Conservation (phyloP, 2,797 vertebrate genomes). For the Enteromius thamalakanensis region DNA sequence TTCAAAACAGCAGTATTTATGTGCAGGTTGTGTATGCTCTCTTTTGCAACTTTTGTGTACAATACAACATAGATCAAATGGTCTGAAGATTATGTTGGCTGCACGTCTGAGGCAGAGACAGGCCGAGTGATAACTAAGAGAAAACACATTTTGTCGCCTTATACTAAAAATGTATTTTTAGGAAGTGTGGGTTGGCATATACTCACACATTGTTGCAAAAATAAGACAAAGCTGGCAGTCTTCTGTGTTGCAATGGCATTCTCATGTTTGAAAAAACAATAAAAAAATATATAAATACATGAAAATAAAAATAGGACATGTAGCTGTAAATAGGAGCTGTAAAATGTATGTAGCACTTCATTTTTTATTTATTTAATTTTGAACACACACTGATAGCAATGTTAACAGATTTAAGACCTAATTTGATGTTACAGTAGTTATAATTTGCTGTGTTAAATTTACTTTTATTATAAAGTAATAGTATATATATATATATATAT, state of each 20-base stretch:
- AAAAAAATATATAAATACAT: too few relatives aligned
- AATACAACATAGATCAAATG: not conserved
- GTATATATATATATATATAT: too few relatives aligned
- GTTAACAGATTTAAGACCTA: not conserved
- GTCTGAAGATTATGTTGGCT: not conserved
- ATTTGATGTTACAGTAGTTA: not conserved
- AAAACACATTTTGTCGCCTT: constrained; percentile 17
- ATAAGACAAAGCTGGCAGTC: not conserved
- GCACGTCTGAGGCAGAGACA: not conserved
- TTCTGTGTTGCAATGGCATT: not conserved
- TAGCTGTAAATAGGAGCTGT: not conserved
- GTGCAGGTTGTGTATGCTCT: not conserved
- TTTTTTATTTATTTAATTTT: not conserved
- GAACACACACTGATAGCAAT: not conserved
- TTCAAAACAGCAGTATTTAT: not conserved
- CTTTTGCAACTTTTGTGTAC: not conserved
- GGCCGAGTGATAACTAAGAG: constrained; percentile 8
- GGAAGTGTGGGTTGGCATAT: constrained; percentile 14
- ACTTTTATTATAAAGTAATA: too few relatives aligned
- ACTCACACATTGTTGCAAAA: constrained; percentile 8
- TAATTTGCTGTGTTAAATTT: not conserved
- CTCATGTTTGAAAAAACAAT: not conserved
- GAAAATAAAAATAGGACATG: too few relatives aligned
- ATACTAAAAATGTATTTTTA: constrained; percentile 20
- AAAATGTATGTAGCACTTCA: not conserved